Conservation (phyloP, 2,113 vertebrate genomes). For the Microcebus tavaratra region DNA sequence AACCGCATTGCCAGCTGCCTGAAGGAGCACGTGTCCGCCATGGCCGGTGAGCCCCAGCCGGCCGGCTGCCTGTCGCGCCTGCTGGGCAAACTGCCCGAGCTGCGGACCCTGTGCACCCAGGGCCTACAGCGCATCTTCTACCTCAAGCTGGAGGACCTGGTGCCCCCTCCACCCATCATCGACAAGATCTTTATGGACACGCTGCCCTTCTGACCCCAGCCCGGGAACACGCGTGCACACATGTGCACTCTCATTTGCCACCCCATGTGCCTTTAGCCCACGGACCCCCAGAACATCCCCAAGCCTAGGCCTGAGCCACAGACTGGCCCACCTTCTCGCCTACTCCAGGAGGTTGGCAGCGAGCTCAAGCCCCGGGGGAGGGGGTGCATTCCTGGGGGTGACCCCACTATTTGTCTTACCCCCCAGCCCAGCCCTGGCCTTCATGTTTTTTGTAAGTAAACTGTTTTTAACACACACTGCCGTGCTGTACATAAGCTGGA, state of each 20-base stretch:
- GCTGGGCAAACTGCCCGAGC: conserved; percentile 94
- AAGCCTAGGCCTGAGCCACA: not conserved
- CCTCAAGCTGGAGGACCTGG: conserved; percentile 95
- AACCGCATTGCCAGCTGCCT: conserved; percentile 94
- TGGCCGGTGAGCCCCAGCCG: conserved; percentile 82
- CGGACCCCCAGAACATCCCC: not conserved
- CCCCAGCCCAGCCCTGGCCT: conserved; percentile 41
- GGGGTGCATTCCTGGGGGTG: not conserved
- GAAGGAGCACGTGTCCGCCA: conserved; percentile 91
- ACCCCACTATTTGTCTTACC: conserved; percentile 64
- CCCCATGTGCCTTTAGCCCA: conserved; percentile 77
- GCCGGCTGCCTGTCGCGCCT: conserved; percentile 93
- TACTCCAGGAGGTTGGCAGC: not conserved
- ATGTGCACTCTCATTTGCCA: not conserved
- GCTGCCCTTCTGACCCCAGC: conserved; percentile 90
- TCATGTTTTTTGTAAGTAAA: conserved; percentile 79
- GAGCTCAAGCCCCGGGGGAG: not conserved
- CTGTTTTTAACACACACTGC: conserved; percentile 74
- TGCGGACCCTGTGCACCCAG: conserved; percentile 95
- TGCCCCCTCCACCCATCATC: conserved; percentile 93
- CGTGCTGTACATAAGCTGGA: conserved; percentile 76
- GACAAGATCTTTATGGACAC: conserved; percentile 98
- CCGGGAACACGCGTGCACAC: not conserved
- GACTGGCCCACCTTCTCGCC: not conserved
- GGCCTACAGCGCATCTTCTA: conserved; percentile 98